phyloP scores from a whole-genome alignment of 2,888 invertebrate species.

The Lithophane semibrunnea region DNA sequence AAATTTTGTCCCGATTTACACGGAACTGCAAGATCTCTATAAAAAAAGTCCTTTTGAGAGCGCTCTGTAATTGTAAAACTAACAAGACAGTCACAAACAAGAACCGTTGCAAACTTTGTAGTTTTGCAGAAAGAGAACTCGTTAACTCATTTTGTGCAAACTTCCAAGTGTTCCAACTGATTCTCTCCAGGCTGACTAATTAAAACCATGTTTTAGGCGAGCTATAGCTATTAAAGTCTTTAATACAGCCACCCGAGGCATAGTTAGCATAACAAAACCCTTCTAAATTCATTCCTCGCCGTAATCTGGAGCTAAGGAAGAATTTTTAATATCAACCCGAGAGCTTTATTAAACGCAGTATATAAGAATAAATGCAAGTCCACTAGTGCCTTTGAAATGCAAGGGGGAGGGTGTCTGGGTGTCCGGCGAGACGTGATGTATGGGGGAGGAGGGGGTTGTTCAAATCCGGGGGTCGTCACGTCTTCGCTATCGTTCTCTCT shows the following conservation, averaged over 20 bases:
- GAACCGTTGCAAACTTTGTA: constrained; percentile 49
- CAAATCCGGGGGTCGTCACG: constrained; percentile 78
- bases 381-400: constrained; percentile 77
- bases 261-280: constrained; percentile 78
- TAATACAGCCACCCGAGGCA: constrained; percentile 58
- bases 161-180: constrained; percentile 63
- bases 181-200: constrained; percentile 63
- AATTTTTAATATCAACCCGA: constrained; percentile 86
- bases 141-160: constrained; percentile 67
- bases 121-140: constrained; percentile 59
- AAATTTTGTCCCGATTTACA: background rate
- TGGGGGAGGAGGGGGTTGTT: constrained; percentile 62
- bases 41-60: constrained; percentile 33
- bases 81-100: constrained; percentile 64
- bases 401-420: constrained; percentile 61
- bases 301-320: constrained; percentile 77
- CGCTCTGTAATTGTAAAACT: constrained; percentile 52
- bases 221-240: constrained; percentile 63
- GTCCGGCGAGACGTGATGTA: constrained; percentile 71
- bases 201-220: constrained; percentile 67
- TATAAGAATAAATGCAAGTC: constrained; percentile 79
- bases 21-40: constrained; percentile 21
- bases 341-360: constrained; percentile 85
- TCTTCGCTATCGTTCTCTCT: constrained; percentile 82
- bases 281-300: constrained; percentile 72